Percentiles rank a stretch among this genome's conserved stretches.
Evolutionary conservation across 2,113 vertebrate species (phyloP).

Genomic region (Mastomys natalensis): DNA sequence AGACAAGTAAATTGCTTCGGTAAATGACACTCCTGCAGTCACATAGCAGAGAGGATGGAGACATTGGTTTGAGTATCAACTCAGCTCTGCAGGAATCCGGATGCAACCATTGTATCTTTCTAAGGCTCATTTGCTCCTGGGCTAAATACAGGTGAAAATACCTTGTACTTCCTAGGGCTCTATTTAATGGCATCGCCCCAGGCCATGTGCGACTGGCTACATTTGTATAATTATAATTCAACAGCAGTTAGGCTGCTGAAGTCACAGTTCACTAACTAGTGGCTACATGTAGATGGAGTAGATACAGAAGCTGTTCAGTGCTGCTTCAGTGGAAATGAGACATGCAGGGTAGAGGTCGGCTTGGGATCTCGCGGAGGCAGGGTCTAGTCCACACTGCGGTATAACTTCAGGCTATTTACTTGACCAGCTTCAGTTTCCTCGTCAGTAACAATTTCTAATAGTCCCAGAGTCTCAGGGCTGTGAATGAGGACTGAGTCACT

Average conservation of each 20-base stretch:
- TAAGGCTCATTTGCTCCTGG: not conserved
- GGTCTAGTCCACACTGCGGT: not conserved
- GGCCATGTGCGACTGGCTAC: not conserved
- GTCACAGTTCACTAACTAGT: not conserved
- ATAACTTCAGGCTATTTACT: not conserved
- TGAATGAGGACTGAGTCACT: slow-evolving; percentile 3
- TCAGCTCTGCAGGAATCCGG: not conserved
- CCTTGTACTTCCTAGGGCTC: not conserved
- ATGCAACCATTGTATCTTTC: not conserved
- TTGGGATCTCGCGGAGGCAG: not conserved
- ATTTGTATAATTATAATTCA: not conserved
- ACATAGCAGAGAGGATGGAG: not conserved
- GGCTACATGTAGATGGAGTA: not conserved
- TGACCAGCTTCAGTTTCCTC: not conserved
- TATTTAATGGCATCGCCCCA: not conserved
- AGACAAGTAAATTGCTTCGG: not conserved
- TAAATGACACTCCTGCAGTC: not conserved
- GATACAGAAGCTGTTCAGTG: not conserved
- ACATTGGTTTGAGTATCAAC: not conserved
- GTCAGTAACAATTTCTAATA: not conserved
- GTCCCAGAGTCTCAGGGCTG: not conserved
- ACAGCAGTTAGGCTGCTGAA: not conserved
- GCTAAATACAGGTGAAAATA: not conserved
- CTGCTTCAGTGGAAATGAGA: not conserved
- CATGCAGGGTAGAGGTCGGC: not conserved